A percentile compares a stretch with the other conserved stretches of the same genome.
These are phyloP conservation scores for Tretioscincus oriximinensis DNA, from an alignment of 2,113 vertebrate species.

Conservation along the genomic window DNA sequence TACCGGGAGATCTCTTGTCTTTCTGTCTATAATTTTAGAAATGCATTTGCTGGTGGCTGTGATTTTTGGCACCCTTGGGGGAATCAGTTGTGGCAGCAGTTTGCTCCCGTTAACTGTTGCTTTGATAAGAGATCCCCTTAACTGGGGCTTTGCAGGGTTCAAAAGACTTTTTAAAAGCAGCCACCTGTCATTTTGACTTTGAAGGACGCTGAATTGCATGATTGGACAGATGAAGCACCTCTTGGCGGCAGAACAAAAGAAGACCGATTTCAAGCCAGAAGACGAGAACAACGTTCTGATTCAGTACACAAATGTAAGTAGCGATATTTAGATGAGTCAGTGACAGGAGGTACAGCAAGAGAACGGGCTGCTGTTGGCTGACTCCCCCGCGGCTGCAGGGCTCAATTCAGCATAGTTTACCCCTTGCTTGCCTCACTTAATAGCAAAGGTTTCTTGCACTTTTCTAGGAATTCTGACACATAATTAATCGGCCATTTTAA, in stretches of 20 bases:
- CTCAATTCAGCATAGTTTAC: neutral
- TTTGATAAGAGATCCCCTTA: neutral
- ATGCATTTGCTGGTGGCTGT: too few species aligned
- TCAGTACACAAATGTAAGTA: slow-evolving; percentile 94
- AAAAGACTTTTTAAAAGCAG: slow-evolving; percentile 23
- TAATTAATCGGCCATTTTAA: neutral
- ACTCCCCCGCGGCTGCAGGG: neutral
- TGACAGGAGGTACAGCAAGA: slow-evolving; percentile 13
- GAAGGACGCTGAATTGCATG: slow-evolving; percentile 98
- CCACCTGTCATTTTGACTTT: slow-evolving; percentile 51
- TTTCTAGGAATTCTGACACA: neutral
- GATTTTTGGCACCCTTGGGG: neutral
- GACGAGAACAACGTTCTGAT: slow-evolving; percentile 98
- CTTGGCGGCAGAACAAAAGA: slow-evolving; percentile 93
- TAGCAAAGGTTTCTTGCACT: neutral
- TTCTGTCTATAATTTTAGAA: neutral
- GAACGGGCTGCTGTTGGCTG: neutral
- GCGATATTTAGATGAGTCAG: slow-evolving; percentile 21
- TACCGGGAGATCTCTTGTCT: too few species aligned
- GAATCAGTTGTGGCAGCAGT: neutral
- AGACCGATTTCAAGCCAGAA: slow-evolving; percentile 98
- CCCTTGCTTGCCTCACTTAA: neutral
- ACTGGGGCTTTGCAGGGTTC: neutral
- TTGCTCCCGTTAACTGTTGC: neutral
- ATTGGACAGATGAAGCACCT: slow-evolving; percentile 98